Conservation (phyloP, 2,797 vertebrate species). For the Brachymystax lenok region DNA sequence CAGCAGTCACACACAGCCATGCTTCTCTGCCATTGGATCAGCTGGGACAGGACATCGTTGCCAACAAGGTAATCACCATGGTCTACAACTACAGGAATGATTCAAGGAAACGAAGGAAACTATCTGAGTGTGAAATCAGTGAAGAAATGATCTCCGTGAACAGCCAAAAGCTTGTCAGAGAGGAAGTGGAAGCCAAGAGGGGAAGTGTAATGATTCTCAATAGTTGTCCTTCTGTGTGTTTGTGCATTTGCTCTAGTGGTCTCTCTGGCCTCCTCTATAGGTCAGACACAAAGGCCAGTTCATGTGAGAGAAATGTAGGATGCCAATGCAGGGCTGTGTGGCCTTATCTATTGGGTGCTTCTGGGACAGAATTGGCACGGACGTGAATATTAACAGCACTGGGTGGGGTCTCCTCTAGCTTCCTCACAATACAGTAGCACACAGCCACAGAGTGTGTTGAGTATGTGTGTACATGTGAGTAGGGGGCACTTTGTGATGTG, state of each 20-base stretch:
- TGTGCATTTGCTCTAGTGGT: background rate
- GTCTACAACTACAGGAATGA: conserved; percentile 2
- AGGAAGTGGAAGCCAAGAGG: background rate
- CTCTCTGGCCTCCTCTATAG: conserved; percentile 4
- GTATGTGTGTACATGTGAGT: conserved; percentile 5
- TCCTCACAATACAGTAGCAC: background rate
- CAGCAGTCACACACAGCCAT: conserved; percentile 14
- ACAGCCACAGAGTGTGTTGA: background rate
- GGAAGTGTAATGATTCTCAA: conserved; percentile 2
- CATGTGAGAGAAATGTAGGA: conserved; percentile 34
- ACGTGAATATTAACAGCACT: conserved; percentile 52
- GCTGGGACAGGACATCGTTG: conserved; percentile 15
- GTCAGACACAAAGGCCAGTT: conserved; percentile 31
- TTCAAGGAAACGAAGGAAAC: conserved; percentile 16
- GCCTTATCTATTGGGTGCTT: conserved; percentile 61
- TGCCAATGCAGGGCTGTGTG: background rate
- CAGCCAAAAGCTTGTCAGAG: background rate
- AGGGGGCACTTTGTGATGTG: background rate
- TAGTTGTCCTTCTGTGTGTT: background rate
- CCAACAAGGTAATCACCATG: conserved; percentile 51
- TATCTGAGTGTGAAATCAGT: conserved; percentile 13
- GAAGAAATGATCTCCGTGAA: conserved; percentile 5
- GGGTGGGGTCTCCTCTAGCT: conserved; percentile 32
- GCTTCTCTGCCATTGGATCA: conserved; percentile 20
- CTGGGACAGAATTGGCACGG: conserved; percentile 50